Conservation (phyloP, 2,797 vertebrate genomes). For the Epinephelus malabaricus region DNA sequence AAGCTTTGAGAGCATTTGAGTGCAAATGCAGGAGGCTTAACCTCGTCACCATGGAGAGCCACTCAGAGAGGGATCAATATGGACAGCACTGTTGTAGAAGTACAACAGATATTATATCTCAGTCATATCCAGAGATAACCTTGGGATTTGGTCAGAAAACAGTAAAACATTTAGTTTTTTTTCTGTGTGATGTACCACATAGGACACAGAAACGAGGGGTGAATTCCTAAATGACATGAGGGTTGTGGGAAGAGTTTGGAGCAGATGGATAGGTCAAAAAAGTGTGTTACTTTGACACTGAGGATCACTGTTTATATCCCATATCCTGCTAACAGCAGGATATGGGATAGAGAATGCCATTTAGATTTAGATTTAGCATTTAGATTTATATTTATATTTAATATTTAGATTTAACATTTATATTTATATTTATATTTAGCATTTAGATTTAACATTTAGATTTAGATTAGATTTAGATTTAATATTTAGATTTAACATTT, state of each 20-base stretch:
- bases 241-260: not conserved
- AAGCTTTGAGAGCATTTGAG: slow-evolving; percentile 18
- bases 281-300: not conserved
- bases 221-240: not conserved
- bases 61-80: not conserved
- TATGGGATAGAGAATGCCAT: no score
- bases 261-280: no score
- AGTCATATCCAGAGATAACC: not conserved
- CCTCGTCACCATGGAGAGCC: not conserved
- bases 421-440: no score
- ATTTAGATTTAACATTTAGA: no score
- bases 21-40: not conserved
- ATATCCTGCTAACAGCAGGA: no score
- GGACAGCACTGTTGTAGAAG: not conserved
- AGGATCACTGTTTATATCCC: not conserved
- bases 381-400: no score
- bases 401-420: no score
- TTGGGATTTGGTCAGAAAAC: not conserved
- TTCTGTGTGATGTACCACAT: not conserved
- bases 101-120: not conserved
- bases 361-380: no score
- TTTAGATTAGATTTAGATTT: no score
- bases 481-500: no score
- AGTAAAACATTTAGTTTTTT: not conserved
- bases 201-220: not conserved